A percentile compares a stretch with the other conserved stretches of the same genome.
phyloP scores from a whole-genome alignment of 1,140 invertebrate genomes.

The Riptortus pedestris region DNA sequence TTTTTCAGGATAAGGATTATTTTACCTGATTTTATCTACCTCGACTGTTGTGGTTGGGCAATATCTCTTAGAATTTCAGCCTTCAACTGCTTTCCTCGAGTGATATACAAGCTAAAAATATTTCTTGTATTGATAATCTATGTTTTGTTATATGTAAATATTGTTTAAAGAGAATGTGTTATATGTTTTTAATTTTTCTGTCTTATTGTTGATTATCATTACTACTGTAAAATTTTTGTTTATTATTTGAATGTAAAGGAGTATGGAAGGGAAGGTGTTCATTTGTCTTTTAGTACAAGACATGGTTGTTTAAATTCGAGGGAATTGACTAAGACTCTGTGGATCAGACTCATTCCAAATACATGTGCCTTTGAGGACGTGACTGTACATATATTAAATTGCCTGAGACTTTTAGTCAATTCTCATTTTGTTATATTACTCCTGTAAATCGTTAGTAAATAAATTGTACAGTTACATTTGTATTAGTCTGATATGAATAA shows the following conservation, averaged over 20 bases:
- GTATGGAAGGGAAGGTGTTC: neutral
- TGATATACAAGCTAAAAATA: conserved; percentile 3
- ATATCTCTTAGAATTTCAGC: neutral
- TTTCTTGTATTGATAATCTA: neutral
- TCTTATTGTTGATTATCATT: conserved; percentile 1
- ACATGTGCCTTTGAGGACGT: conserved; percentile 6
- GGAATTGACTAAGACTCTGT: neutral
- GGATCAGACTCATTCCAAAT: conserved; percentile 1
- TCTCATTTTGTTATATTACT: neutral
- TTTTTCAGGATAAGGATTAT: neutral
- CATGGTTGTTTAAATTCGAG: neutral
- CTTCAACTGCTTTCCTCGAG: neutral
- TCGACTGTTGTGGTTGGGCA: neutral
- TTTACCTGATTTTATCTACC: conserved; percentile 7
- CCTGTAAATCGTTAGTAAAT: neutral
- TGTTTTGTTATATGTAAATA: conserved; percentile 11
- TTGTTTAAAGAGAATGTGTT: conserved; percentile 13
- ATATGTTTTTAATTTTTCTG: neutral
- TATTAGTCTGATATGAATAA: neutral
- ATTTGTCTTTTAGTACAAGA: conserved; percentile 8
- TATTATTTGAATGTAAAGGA: neutral
- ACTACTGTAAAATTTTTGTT: neutral
- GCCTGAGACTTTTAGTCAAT: conserved; percentile 7
- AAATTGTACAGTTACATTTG: neutral
- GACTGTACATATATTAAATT: neutral